Percentiles rank a stretch among this genome's conserved stretches.
phyloP scores from a whole-genome alignment of 2,113 vertebrate genomes.

The Podilymbus podiceps region DNA sequence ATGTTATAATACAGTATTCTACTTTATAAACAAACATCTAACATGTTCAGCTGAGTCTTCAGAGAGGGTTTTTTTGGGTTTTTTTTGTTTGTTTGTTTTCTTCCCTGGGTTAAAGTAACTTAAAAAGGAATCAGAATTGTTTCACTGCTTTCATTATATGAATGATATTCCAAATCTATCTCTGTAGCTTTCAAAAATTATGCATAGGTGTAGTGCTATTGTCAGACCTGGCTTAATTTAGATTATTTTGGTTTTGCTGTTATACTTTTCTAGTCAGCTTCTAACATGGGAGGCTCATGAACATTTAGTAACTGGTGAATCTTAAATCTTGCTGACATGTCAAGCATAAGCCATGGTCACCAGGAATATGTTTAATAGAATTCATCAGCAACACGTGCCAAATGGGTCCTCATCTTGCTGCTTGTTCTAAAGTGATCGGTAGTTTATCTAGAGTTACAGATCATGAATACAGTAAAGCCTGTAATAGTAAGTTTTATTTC shows the following conservation, averaged over 20 bases:
- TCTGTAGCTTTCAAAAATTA: background rate
- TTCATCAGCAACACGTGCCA: background rate
- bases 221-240: background rate
- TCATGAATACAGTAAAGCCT: background rate
- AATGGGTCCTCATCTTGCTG: background rate
- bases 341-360: background rate
- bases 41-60: background rate
- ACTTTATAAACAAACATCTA: background rate
- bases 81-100: background rate
- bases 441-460: background rate
- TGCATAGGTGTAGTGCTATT: background rate
- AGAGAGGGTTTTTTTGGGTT: background rate
- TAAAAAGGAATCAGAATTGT: background rate
- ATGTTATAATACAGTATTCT: background rate
- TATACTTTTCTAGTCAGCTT: background rate
- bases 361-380: background rate
- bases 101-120: background rate
- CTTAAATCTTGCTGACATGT: background rate
- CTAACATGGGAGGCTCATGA: background rate
- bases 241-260: background rate
- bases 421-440: background rate
- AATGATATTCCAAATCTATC: background rate
- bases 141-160: background rate
- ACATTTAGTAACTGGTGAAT: background rate
- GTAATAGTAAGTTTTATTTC: background rate